Conservation (phyloP, 2,888 invertebrate species). For the Acleris literana region DNA sequence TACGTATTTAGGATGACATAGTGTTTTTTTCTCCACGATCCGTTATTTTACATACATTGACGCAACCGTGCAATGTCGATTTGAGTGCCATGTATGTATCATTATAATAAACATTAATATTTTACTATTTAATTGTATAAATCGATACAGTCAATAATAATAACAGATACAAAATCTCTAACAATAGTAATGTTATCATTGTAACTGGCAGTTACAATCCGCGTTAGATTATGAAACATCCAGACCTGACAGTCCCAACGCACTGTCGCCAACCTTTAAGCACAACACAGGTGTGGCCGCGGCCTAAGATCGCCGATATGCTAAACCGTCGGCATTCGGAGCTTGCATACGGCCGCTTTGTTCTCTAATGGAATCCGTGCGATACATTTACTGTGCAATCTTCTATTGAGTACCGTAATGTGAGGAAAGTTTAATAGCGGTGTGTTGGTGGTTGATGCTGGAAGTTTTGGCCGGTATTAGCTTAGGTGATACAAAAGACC, state of each 20-base stretch:
- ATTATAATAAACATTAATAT: no score
- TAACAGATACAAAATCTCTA: no score
- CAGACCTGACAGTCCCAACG: conserved; percentile 10
- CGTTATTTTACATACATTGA: no score
- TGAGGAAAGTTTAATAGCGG: conserved; percentile 22
- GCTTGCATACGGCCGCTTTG: conserved; percentile 53
- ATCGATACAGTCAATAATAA: no score
- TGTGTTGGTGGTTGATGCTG: neutral
- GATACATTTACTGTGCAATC: conserved; percentile 54
- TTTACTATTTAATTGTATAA: no score
- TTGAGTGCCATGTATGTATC: no score
- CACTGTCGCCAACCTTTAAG: conserved; percentile 26
- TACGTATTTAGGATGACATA: no score
- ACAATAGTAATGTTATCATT: neutral
- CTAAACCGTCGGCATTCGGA: conserved; percentile 69
- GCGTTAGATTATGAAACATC: no score
- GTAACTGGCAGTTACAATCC: neutral
- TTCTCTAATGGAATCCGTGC: conserved; percentile 41
- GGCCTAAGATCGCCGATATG: conserved; percentile 71
- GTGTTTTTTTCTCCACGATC: no score
- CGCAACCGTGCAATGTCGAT: no score
- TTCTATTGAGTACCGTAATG: conserved; percentile 33
- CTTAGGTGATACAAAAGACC: no score
- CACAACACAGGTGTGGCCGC: conserved; percentile 50
- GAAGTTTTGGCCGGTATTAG: neutral